These are phyloP conservation scores for Vanessa atalanta DNA, from an alignment of 1,140 invertebrate genomes.

Conservation along the genomic window DNA sequence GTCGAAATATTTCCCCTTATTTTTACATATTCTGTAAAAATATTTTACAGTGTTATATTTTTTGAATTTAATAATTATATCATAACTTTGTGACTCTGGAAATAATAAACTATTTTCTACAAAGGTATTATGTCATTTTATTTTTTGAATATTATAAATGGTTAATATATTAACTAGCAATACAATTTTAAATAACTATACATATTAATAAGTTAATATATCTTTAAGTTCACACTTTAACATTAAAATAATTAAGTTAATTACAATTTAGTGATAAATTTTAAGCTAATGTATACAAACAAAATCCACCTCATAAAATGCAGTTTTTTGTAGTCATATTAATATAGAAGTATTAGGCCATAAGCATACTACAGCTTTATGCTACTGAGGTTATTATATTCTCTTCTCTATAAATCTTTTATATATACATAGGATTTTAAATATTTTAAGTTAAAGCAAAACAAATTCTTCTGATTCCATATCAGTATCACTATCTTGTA, in stretches of 20 bases:
- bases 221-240: background rate
- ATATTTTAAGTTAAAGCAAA: constrained; percentile 70
- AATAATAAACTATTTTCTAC: constrained; percentile 12
- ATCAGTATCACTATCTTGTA: constrained; percentile 83
- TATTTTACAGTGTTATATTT: background rate
- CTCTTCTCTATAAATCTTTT: background rate
- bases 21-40: constrained; percentile 3
- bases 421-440: background rate
- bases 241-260: background rate
- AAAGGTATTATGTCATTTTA: constrained; percentile 9
- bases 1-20: background rate
- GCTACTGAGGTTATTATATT: background rate
- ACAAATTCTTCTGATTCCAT: constrained; percentile 89
- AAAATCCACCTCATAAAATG: background rate
- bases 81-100: constrained; percentile 5
- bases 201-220: constrained; percentile 3
- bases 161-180: background rate
- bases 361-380: background rate
- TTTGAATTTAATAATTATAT: background rate
- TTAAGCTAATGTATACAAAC: background rate
- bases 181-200: background rate
- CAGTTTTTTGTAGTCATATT: constrained; percentile 2
- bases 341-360: constrained; percentile 2
- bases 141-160: background rate
- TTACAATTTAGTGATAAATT: background rate